Evolutionary conservation across 1,140 invertebrate genomes (phyloP), one percentile per base, ranked within the genome.

Genomic region (Ectropis grisescens): DNA sequence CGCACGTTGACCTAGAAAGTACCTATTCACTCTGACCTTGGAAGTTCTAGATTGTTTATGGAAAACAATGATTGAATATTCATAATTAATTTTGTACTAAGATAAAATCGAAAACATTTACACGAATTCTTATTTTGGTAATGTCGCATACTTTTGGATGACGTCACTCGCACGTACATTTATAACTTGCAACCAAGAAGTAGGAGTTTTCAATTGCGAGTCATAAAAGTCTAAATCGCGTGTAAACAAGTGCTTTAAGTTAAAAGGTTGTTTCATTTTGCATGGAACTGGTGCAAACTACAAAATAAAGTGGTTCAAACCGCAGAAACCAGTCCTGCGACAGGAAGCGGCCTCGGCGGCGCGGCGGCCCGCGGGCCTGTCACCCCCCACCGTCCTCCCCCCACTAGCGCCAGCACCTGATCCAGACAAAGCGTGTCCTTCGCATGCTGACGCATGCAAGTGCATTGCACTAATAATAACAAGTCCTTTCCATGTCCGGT

Each of bases 381-480:
- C 33, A 39, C 11, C 24, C 34, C 19, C 38, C 44, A 30, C 30
- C 44, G 13, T 29, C 25, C 16, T 43, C 36, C 26, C 41, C n/a
- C 38, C 44, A 33, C 41, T 45, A 34, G 46, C 44, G 29, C 47
- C 44, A 48, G 56, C 72, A 71, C 69, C 67, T 69, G 72, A 67
- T 74, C 69, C 69, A 78, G 72, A 74, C 72, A 78, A 74, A 74
- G 69, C 69, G 52, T 71, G 67, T 71, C 72, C 69, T 71, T 72
- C 67, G 44, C 57, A 41, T 56, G 34, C 56, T 76, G 71, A 76
- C 71, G 71, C 68, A 70, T 64, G 57, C 60, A 69, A 72, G 70
- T 72, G 68, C 71, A 76, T 70, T 72, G 68, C 68, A 75, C 67
- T 64, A 75, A 57, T 65, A 67, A 67, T 57, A 68, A 39, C 32